Evolutionary conservation across 2,797 vertebrate species (phyloP), one percentile per base, ranked within the genome.

Genomic region (Mionectes olivaceus): DNA sequence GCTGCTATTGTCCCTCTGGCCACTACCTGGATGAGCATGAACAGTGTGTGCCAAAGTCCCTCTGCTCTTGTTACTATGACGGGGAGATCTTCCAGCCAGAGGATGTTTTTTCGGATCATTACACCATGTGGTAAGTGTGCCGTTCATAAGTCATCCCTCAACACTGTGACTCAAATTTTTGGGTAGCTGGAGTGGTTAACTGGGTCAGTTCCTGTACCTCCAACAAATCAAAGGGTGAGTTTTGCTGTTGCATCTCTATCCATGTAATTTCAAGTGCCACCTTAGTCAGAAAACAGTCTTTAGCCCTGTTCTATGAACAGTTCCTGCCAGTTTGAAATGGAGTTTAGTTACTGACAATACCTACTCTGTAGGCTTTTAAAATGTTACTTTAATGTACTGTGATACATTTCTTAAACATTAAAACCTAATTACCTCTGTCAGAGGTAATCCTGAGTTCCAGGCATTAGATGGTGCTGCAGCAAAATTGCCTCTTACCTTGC

Each of bases 31-130:
- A 98, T 0, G 98, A 99, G 67, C 95, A 78, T 0, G 99, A 99
- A 55, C 96, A 98, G 49, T 99, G 99, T 1, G 98, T 99, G 74
- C 97, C 98, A 1, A 98, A 98, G 53, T 97, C 98, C 50, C 97
- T 97, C 83, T 99, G 99, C 91, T 97, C 98, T 53, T 99, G 99
- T 87, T 98, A 99, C 92, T 98, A 99, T 1, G 98, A 99, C 0
- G 99, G 99, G 11, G 99, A 99, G 94, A 98, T 99, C 93, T 99
- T 99, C 97, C 98, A 99, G 96, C 99, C 99, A 2, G 98, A 97
- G 15, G 99, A 99, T 12, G 90, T 99, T 85, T 99, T 99, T 64
- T 99, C 99, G 0, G 98, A 99, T 94, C 99, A 99, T 90, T 98
- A 98, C 89, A 98, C 98, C 90, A 98, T 99, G 97, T 99, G 99